Evolutionary conservation across 2,113 vertebrate genomes (phyloP), one percentile per base, ranked within the genome.

Genomic region (Rana temporaria): DNA sequence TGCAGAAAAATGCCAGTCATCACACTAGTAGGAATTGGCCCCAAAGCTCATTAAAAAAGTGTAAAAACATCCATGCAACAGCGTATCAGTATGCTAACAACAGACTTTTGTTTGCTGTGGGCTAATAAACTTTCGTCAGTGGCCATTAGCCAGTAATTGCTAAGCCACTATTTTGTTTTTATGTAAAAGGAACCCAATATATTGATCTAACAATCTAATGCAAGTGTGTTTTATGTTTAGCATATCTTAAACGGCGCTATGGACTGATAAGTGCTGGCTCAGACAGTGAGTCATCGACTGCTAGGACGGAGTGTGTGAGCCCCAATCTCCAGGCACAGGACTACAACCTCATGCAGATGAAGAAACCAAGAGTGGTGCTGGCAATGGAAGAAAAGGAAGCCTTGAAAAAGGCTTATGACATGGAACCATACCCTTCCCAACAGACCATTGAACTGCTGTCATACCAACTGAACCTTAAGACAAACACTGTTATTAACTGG

Each of bases 401-500:
- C 7, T 91, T 99, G 80, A 95, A 94, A 84, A 97, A 93, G 85
- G 97, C 98, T 66, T 99, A 99, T 87, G 94, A 97, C 69, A 87
- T 97, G 87, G 98, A 99, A 86, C 98, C 98, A 1, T 99, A 99
- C 89, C 98, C 98, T 2, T 99, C 98, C 2, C 98, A 99, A 88
- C 96, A 97, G 90, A 99, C 97, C 86, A 99, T 99, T 0, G 98
- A 99, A 89, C 90, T 96, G 80, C 94, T 99, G 32, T 97, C 98
- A 18, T 92, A 96, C 65, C 96, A 97, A 88, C 97, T 99, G 84
- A 96, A 96, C 88, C 97, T 99, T 84, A 98, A 97, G 90, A 99
- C 97, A 86, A 99, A 98, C 93, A 99, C 98, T 0, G 98, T 99
- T 90, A 98, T 99, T 94, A 99, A 99, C 91, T 99, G 98, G 98